Conservation (phyloP, 2,888 invertebrate species). For the Limnephilus lunatus region DNA sequence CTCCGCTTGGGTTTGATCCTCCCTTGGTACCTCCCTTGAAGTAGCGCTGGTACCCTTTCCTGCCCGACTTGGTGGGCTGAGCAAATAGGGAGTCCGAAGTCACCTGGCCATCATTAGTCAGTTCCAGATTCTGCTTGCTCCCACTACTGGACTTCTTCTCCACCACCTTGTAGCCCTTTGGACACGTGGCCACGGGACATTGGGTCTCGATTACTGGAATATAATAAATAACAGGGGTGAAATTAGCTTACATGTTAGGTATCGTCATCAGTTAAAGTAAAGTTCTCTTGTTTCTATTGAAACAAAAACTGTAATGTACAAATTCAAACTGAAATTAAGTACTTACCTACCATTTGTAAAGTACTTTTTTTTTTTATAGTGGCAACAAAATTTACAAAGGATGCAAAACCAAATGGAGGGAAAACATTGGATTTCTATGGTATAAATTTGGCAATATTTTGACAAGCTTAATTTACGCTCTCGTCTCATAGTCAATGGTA, state of each 20-base stretch:
- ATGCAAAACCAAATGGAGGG: not conserved
- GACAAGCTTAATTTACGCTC: not conserved
- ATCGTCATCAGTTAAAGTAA: no score
- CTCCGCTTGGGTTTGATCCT: conserved; percentile 67
- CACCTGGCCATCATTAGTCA: conserved; percentile 53
- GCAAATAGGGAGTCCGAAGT: conserved; percentile 64
- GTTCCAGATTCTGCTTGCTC: conserved; percentile 51
- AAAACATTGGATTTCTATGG: not conserved
- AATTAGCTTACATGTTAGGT: not conserved
- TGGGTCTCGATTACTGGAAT: conserved; percentile 68
- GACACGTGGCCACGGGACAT: conserved; percentile 79
- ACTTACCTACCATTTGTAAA: no score
- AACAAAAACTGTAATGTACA: no score
- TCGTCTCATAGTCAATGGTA: no score
- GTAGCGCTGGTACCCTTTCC: conserved; percentile 72
- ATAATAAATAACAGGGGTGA: conserved; percentile 67
- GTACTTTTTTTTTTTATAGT: no score
- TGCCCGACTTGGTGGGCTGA: conserved; percentile 68
- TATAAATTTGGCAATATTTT: not conserved
- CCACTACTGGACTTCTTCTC: conserved; percentile 63
- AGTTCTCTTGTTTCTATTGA: no score
- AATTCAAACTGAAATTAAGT: no score
- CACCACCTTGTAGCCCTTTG: conserved; percentile 79
- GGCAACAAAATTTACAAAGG: no score
- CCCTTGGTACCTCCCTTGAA: conserved; percentile 71